A percentile compares a stretch with the other conserved stretches of the same genome.
Conservation (phyloP, 2,113 vertebrate species). For the Forbesichthys papilliferus region DNA sequence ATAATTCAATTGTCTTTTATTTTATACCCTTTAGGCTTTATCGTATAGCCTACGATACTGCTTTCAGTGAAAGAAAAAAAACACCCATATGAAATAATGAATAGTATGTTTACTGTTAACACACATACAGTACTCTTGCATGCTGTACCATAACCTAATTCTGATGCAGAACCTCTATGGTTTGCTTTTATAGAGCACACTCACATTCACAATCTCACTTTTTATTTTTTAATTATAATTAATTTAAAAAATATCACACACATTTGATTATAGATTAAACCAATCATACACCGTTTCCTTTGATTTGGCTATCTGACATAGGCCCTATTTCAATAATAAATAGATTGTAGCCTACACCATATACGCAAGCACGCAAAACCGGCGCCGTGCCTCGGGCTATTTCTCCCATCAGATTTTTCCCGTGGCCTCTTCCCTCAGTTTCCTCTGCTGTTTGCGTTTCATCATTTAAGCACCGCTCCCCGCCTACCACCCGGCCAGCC, state of each 20-base stretch:
- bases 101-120: no score
- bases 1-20: background rate
- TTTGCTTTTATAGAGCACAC: no score
- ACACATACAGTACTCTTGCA: no score
- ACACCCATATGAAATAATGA: no score
- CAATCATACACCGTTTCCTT: conserved; percentile 45
- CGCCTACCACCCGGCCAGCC: conserved; percentile 23
- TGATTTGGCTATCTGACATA: conserved; percentile 52
- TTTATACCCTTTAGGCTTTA: background rate
- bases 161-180: no score
- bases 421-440: conserved; percentile 40
- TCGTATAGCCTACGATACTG: no score
- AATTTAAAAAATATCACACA: conserved; percentile 2
- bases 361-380: conserved; percentile 65
- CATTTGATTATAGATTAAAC: conserved; percentile 32
- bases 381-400: conserved; percentile 59
- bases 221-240: background rate
- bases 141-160: no score
- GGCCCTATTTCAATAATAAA: conserved; percentile 73
- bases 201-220: no score
- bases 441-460: conserved; percentile 34
- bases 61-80: no score
- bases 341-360: conserved; percentile 37
- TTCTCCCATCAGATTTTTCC: conserved; percentile 64
- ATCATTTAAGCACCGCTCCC: conserved; percentile 52